Percentiles rank a stretch among this genome's conserved stretches.
phyloP scores from a whole-genome alignment of 2,797 vertebrate genomes.

The Premnoplex brunnescens region DNA sequence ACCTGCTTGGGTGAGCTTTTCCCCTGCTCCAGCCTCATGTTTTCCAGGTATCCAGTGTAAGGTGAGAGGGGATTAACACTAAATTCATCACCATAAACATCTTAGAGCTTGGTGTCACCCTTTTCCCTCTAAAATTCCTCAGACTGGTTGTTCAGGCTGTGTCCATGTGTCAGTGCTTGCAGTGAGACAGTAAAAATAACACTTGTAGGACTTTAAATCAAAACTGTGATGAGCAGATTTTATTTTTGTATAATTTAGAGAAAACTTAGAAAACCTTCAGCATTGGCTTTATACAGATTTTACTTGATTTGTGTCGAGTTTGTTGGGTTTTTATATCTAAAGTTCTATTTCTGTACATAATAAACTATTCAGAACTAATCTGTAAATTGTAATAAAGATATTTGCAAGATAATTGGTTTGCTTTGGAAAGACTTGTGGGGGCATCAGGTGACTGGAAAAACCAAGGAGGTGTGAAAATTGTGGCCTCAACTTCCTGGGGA shows the following conservation, averaged over 20 bases:
- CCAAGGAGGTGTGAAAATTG: neutral
- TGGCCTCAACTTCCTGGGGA: fast-evolving
- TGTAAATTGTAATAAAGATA: slow-evolving; percentile 76
- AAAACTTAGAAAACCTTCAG: slow-evolving; percentile 11
- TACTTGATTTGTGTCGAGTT: slow-evolving; percentile 50
- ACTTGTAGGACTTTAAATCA: slow-evolving; percentile 70
- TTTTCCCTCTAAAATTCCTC: neutral
- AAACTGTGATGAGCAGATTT: slow-evolving; percentile 71
- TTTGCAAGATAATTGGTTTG: slow-evolving; percentile 56
- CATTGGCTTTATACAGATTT: slow-evolving; percentile 62
- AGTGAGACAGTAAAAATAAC: slow-evolving; percentile 23
- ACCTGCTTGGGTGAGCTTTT: neutral
- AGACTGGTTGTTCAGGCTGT: neutral
- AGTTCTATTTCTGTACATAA: slow-evolving; percentile 77
- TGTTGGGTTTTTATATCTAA: slow-evolving; percentile 73
- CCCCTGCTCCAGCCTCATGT: neutral
- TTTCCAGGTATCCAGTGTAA: neutral
- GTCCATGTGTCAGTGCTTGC: neutral
- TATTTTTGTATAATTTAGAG: slow-evolving; percentile 79
- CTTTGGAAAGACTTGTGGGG: fast-evolving
- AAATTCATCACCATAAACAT: neutral
- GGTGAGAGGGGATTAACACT: neutral
- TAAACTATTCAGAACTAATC: slow-evolving; percentile 68
- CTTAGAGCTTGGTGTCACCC: neutral
- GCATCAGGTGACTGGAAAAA: fast-evolving